Evolutionary conservation across 2,888 invertebrate species (phyloP).

Genomic region (Melinopterus prodromus): DNA sequence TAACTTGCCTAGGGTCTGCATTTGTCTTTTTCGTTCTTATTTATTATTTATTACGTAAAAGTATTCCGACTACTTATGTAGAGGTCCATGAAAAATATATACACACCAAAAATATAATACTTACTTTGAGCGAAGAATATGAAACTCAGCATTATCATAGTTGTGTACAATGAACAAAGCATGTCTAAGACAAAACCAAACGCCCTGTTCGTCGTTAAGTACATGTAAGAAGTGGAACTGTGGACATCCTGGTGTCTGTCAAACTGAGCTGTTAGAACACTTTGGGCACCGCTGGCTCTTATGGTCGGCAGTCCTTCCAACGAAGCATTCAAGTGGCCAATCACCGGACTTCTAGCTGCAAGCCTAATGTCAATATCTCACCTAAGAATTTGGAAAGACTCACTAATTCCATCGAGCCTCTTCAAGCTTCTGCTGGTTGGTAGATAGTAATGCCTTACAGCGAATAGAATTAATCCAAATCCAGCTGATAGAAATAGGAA

Average conservation of each 20-base stretch:
- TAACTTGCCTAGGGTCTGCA: too few relatives aligned
- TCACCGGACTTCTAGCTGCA: conserved; percentile 56
- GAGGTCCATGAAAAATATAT: too few relatives aligned
- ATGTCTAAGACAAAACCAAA: conserved; percentile 54
- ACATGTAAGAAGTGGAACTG: conserved; percentile 54
- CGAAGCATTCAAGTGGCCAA: conserved; percentile 56
- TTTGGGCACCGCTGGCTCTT: conserved; percentile 53
- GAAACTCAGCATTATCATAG: conserved; percentile 45
- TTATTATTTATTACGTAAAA: not conserved
- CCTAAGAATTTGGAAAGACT: conserved; percentile 34
- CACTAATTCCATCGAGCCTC: conserved; percentile 67
- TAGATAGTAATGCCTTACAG: conserved; percentile 73
- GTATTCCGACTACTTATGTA: not conserved
- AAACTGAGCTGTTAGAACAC: conserved; percentile 52
- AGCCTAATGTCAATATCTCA: conserved; percentile 25
- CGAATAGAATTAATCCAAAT: conserved; percentile 69
- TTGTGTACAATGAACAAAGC: conserved; percentile 49
- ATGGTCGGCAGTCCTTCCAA: conserved; percentile 56
- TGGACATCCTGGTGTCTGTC: conserved; percentile 56
- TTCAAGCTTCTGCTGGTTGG: conserved; percentile 78
- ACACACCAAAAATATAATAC: not conserved
- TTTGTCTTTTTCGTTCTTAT: not conserved
- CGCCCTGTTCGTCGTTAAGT: conserved; percentile 48
- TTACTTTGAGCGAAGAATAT: conserved; percentile 31
- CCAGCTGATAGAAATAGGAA: conserved; percentile 71